Base-by-base conservation (phyloP, 1,140 invertebrate genomes). In the Leptinotarsa undecemlineata region DNA sequence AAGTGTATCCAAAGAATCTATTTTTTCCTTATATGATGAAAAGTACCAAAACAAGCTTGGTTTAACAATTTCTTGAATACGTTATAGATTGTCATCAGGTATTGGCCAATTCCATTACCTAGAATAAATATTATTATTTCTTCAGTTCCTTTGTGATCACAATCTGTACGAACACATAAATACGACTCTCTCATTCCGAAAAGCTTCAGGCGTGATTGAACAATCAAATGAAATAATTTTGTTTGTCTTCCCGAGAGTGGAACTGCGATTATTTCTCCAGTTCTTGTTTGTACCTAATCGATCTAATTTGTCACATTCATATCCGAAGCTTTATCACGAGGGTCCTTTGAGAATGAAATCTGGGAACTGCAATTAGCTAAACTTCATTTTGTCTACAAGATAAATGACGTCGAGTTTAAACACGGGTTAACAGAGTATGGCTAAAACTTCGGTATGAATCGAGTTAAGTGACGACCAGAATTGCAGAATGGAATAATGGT, bases 291-390 rank as follows among this genome's bases (percentile, higher is more conserved):
- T 57, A 57, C 51, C 14, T 57, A 57, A 57, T 57, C 51, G 51
- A 57, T 57, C n/a, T 19, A n/a, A 57, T 57, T 19, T 57, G 51
- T 57, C 51, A 57, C 51, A 57, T 57, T 57, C 51, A 57, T 57
- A 57, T 57, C 51, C 51, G n/a, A 57, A 57, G 51, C 51, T 57
- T 57, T n/a, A 57, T 57, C 51, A 57, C 51, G n/a, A 57, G 51
- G 51, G 51, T 57, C 51, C 51, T 57, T 57, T 57, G 51, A 57
- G 51, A n/a, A 57, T 4, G 51, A 57, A 57, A 57, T 57, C 51
- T 57, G 51, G 51, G 0, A 57, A 57, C 51, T 57, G 51, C 51
- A 57, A 57, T 57, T 57, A 57, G 51, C 51, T 57, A 57, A 57
- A 57, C 51, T 57, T 57, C 51, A 57, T 57, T 57, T 57, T 57